Conservation (phyloP, 2,797 vertebrate genomes). For the Arremon aurantiirostris region DNA sequence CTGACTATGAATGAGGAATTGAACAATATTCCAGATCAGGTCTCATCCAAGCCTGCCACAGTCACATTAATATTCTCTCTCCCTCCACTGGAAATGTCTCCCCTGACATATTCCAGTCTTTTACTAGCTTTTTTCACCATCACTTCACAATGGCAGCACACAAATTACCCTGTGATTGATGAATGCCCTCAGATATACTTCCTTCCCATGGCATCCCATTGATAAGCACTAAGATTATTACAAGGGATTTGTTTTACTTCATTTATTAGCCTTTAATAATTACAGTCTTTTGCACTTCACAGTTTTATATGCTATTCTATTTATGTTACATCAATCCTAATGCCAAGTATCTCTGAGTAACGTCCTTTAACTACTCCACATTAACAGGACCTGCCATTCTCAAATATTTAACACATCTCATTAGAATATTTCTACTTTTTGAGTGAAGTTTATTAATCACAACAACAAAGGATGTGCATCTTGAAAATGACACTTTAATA, state of each 20-base stretch:
- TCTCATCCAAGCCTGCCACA: constrained; percentile 5
- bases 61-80: constrained; percentile 42
- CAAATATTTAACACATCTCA: neutral
- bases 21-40: constrained; percentile 54
- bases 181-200: constrained; percentile 27
- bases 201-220: neutral
- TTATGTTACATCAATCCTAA: neutral
- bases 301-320: neutral
- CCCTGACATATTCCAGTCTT: constrained; percentile 18
- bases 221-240: neutral
- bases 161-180: constrained; percentile 34
- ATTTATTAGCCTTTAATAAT: neutral
- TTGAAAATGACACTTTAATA: neutral
- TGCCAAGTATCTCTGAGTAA: neutral
- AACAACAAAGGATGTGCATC: neutral
- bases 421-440: neutral
- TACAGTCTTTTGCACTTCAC: neutral
- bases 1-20: constrained; percentile 47
- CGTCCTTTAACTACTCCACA: neutral
- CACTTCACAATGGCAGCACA: constrained; percentile 24
- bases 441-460: neutral
- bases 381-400: neutral
- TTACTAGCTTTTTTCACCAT: neutral
- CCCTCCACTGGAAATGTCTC: constrained; percentile 19
- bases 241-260: neutral